These are phyloP conservation scores for Drosophila burlai DNA, from an alignment of 1,140 invertebrate genomes.

Conservation along the genomic window DNA sequence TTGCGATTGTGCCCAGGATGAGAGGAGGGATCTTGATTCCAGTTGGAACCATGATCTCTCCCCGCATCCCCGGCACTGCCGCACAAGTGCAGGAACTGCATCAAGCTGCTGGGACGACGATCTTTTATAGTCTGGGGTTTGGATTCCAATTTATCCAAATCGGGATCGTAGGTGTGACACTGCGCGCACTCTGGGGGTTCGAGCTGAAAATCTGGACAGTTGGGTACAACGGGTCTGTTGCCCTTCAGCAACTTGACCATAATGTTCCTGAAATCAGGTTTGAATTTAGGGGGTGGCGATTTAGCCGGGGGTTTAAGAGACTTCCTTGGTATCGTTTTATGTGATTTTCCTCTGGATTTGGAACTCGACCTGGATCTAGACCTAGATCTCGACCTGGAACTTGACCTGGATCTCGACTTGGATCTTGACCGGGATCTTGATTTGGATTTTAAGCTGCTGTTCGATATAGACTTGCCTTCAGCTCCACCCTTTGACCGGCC, in stretches of 20 bases:
- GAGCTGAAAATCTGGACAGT: slow-evolving; percentile 18
- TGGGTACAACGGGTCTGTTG: not conserved
- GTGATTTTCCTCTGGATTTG: not conserved
- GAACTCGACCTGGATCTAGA: not conserved
- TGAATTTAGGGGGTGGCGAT: not conserved
- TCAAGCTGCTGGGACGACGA: slow-evolving; percentile 42
- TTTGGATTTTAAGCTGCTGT: not conserved
- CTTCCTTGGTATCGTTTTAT: not conserved
- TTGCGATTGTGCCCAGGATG: slow-evolving; percentile 5
- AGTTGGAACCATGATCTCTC: not conserved
- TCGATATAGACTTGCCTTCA: not conserved
- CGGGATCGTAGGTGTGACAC: slow-evolving; percentile 22
- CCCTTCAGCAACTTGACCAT: slow-evolving; percentile 33
- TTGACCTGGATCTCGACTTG: not conserved
- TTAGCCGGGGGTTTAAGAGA: not conserved
- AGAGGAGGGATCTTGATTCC: not conserved
- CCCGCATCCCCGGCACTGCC: slow-evolving; percentile 3
- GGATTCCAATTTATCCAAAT: not conserved
- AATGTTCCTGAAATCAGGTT: not conserved
- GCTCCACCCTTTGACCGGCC: slow-evolving; percentile 2
- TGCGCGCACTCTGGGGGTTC: slow-evolving; percentile 6
- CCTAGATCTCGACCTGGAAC: not conserved
- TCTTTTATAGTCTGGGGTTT: not conserved
- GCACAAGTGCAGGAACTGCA: slow-evolving; percentile 26
- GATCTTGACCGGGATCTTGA: not conserved